Evolutionary conservation across 2,888 invertebrate species (phyloP).

Genomic region (Tanypteryx hageni): DNA sequence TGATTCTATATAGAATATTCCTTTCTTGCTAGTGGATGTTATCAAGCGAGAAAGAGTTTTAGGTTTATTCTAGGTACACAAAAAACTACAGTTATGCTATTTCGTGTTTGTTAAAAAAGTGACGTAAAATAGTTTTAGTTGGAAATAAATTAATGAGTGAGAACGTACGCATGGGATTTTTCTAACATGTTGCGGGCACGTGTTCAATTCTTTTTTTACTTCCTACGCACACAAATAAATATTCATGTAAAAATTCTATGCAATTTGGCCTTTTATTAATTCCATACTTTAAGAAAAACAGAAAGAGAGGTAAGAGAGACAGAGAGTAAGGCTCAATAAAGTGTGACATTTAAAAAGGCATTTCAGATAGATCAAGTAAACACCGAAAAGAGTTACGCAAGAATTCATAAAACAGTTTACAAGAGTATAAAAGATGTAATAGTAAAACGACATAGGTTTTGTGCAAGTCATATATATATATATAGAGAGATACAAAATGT

Average conservation of each 20-base stretch:
- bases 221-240: neutral
- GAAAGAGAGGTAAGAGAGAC: constrained; percentile 30
- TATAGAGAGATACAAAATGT: constrained; percentile 30
- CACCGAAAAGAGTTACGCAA: constrained; percentile 18
- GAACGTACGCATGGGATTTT: too few relatives aligned
- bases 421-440: constrained; percentile 45
- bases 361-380: neutral
- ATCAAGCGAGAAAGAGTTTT: neutral
- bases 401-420: constrained; percentile 39
- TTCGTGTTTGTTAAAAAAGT: too few relatives aligned
- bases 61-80: neutral
- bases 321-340: constrained; percentile 25
- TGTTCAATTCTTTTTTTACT: too few relatives aligned
- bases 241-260: neutral
- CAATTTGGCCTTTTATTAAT: neutral
- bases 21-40: neutral
- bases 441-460: constrained; percentile 47
- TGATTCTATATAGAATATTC: neutral
- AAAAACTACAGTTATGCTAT: too few relatives aligned
- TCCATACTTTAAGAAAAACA: constrained; percentile 13
- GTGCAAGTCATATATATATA: constrained; percentile 30
- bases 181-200: too few relatives aligned
- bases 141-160: too few relatives aligned
- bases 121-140: too few relatives aligned
- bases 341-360: constrained; percentile 34